A percentile compares a stretch with the other conserved stretches of the same genome.
These are phyloP conservation scores for Danaus chrysippus DNA, from an alignment of 2,888 invertebrate genomes.

Conservation along the genomic window DNA sequence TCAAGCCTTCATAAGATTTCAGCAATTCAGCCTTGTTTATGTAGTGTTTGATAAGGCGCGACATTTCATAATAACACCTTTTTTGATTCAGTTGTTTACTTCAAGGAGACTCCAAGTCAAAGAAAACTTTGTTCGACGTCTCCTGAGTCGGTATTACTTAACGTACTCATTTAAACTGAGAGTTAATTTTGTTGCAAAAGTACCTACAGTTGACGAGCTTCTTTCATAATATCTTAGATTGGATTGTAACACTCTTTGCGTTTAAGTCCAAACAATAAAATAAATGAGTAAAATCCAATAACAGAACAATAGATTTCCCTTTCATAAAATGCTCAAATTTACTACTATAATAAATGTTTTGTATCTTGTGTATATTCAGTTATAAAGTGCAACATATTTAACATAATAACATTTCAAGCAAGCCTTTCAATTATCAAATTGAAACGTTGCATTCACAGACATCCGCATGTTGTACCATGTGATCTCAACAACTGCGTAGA, in stretches of 20 bases:
- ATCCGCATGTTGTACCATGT: conserved; percentile 13
- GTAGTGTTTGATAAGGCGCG: conserved; percentile 70
- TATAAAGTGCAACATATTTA: too few species aligned
- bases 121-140: conserved; percentile 64
- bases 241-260: background rate
- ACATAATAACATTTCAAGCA: conserved; percentile 20
- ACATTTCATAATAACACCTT: conserved; percentile 73
- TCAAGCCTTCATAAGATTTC: conserved; percentile 44
- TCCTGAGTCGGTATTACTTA: conserved; percentile 46
- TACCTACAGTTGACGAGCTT: conserved; percentile 1
- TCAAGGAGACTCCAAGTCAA: conserved; percentile 44
- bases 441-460: conserved; percentile 37
- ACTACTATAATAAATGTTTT: too few species aligned
- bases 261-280: background rate
- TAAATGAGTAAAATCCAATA: too few species aligned
- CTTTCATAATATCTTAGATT: conserved; percentile 2
- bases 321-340: too few species aligned
- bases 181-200: conserved; percentile 23
- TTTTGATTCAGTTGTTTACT: conserved; percentile 49
- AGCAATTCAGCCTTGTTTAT: conserved; percentile 76
- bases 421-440: conserved; percentile 46
- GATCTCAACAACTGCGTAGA: conserved; percentile 59
- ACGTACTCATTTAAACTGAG: conserved; percentile 32
- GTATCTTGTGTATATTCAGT: too few species aligned
- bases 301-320: too few species aligned